Base-by-base conservation (phyloP, 64 coral and sea anemone species). In the Stylophora pistillata region DNA sequence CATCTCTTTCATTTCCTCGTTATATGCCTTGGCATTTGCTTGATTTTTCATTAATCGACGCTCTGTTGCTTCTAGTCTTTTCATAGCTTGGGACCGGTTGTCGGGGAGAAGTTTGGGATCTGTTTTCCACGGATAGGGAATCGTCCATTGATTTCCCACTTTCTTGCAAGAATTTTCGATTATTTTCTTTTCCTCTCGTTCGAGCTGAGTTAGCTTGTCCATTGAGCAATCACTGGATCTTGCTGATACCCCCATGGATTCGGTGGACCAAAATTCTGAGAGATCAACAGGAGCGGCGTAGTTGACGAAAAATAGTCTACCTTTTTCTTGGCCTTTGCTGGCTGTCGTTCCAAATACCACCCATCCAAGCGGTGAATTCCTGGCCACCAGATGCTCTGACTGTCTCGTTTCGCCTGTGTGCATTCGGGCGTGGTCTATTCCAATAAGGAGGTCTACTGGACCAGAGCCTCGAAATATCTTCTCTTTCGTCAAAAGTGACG, bases 1-100 rank as follows among this genome's bases (percentile, higher is more conserved):
- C 91, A 92, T 87, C 30, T 92, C 85, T 30, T 53, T 58, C 60
- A 92, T 87, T 53, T 92, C 84, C 20, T 78, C 78, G 53, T 80
- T 53, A 28, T 92, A 87, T 27, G 83, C 84, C 33, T 30, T 32
- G 20, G 60, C 60, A 5, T 92, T 73, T 11, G 79, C 72, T 27
- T 26, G 37, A 47, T 4, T 47, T 47, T 47, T 47, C 37, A 7
- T 47, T n/a, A 47, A 47, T 47, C 37, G 37, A 7, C 1, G 37
- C 37, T 88, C 91, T 31, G 77, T 93, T 30, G 75, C 30, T 56
- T 80, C 91, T 5, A 93, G 54, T 9, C 61, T 1, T 80, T 81
- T 93, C 30, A 87, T 10, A 82, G 84, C 91, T 28, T 56, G 17
- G 0, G 20, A 14, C 66, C 31, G 81, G 85, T 93, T 93, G 77